Evolutionary conservation across 2,888 invertebrate species (phyloP), one percentile per base, ranked within the genome.

Genomic region (Epirrita christyi): DNA sequence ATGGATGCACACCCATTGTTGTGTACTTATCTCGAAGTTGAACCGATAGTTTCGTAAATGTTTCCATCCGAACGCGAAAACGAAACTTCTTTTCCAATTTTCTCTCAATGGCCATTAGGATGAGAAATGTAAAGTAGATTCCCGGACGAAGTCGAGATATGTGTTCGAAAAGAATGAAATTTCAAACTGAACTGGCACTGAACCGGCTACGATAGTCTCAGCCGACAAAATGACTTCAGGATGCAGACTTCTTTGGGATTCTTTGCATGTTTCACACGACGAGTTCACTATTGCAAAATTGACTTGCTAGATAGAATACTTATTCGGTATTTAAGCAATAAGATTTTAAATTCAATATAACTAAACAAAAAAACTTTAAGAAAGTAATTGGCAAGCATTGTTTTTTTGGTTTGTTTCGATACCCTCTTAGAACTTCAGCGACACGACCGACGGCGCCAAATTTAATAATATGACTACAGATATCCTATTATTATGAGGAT

Each of bases 41-140:
- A 73, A 72, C 72, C 66, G 71, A 75, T 78, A 80, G 76, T 77
- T 75, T 67, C 67, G 76, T 72, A 74, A 80, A 77, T 75, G 78
- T 73, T 75, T 75, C 76, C 72, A 78, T 77, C 80, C 80, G 79
- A 85, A 86, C 73, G 78, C 72, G 79, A 81, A 79, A 78, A 82
- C 79, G 85, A 86, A 88, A 88, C 86, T 90, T 89, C 87, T 82
- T 87, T 88, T 90, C 91, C 89, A 90, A 91, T 91, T 90, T 91
- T 89, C 91, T 88, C 82, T 85, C 85, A 87, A 89, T 91, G 87
- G 90, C 91, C 88, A 91, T 92, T 92, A 90, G 86, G 88, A 91
- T 90, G 91, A 91, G 86, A 89, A 92, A 91, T 90, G 90, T 88
- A 90, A 89, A 90, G 86, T 90, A 89, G 89, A 88, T 88, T 88